These are phyloP conservation scores for Furcifer pardalis DNA, from an alignment of 2,797 vertebrate species.

Conservation along the genomic window DNA sequence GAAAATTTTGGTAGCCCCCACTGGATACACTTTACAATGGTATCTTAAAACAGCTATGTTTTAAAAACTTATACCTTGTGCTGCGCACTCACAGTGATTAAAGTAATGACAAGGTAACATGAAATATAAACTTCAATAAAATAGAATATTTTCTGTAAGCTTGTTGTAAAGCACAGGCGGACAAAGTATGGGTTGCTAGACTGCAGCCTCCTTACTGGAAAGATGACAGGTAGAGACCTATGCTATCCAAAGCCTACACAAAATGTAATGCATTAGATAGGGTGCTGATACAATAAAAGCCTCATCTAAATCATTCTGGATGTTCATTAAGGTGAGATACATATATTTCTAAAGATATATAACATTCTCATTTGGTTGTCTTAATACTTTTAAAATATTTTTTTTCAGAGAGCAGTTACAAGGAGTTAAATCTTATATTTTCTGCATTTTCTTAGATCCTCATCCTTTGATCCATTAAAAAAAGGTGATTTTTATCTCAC, in stretches of 20 bases:
- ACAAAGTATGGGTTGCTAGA: no score
- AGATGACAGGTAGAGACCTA: no score
- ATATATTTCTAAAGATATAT: no score
- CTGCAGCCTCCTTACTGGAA: background rate
- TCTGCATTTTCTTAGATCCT: background rate
- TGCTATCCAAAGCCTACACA: no score
- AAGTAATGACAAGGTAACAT: background rate
- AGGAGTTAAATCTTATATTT: background rate
- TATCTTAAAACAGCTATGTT: background rate
- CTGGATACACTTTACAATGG: no score
- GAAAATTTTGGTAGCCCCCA: no score
- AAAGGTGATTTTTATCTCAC: background rate
- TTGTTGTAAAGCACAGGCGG: background rate
- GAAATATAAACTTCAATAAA: background rate
- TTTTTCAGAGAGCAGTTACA: slow-evolving; percentile 7
- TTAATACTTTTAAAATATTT: background rate
- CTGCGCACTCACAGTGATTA: background rate
- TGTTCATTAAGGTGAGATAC: no score
- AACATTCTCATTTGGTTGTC: background rate
- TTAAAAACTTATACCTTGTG: background rate
- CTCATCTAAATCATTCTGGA: no score
- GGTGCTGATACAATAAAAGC: no score
- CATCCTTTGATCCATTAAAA: slow-evolving; percentile 16
- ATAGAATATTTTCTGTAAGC: background rate
- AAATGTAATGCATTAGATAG: no score